A percentile compares a stretch with the other conserved stretches of the same genome.
Conservation (phyloP, 2,888 invertebrate genomes). For the Metallyticus violacea region DNA sequence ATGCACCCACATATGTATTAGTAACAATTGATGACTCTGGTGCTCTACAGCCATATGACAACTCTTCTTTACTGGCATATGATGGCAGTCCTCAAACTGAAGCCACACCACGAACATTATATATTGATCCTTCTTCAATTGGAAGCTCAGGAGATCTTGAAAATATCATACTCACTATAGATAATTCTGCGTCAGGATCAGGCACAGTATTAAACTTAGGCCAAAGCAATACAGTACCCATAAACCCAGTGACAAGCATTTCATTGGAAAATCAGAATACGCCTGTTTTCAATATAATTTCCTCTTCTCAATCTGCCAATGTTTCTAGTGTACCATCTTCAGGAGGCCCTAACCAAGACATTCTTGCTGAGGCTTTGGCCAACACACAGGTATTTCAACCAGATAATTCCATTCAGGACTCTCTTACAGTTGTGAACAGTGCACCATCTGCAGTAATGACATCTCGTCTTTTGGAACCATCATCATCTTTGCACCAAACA, state of each 20-base stretch:
- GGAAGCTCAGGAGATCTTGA: slow-evolving; percentile 49
- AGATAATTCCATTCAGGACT: slow-evolving; percentile 45
- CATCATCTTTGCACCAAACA: slow-evolving; percentile 51
- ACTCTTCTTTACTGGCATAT: slow-evolving; percentile 54
- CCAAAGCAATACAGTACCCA: slow-evolving; percentile 1
- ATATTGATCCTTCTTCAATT: slow-evolving; percentile 51
- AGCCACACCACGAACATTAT: slow-evolving; percentile 27
- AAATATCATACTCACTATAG: slow-evolving; percentile 44
- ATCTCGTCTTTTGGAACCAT: slow-evolving; percentile 47
- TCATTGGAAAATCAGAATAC: neutral
- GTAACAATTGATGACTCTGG: slow-evolving; percentile 70
- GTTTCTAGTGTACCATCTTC: slow-evolving; percentile 21
- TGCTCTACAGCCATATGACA: slow-evolving; percentile 57
- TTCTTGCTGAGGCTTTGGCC: slow-evolving; percentile 71
- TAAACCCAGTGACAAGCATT: slow-evolving; percentile 1
- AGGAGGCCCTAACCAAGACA: slow-evolving; percentile 57
- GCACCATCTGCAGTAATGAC: slow-evolving; percentile 48
- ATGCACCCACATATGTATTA: slow-evolving; percentile 69
- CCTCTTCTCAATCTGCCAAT: neutral
- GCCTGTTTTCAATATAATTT: neutral
- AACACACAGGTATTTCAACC: slow-evolving; percentile 70
- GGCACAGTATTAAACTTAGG: slow-evolving; percentile 11
- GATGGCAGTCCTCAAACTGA: slow-evolving; percentile 41
- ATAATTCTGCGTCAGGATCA: slow-evolving; percentile 1
- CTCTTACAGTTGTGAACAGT: slow-evolving; percentile 39